Evolutionary conservation across 2,113 vertebrate genomes (phyloP).

Genomic region (Phasianus colchicus): DNA sequence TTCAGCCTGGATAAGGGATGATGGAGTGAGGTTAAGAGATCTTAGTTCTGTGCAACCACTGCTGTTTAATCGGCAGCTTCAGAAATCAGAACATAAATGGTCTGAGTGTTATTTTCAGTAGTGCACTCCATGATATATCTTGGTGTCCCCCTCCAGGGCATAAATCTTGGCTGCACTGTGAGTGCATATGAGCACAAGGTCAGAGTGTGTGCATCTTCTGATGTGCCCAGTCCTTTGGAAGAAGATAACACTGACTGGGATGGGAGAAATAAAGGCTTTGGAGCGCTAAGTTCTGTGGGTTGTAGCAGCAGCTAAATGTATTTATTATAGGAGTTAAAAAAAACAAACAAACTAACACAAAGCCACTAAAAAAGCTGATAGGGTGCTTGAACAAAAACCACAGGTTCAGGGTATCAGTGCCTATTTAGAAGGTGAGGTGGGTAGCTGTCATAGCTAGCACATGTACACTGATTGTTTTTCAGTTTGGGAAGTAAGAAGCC

Average conservation of each 20-base stretch:
- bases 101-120: not conserved
- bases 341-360: not conserved
- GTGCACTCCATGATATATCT: not conserved
- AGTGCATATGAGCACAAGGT: not conserved
- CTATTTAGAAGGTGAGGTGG: not conserved
- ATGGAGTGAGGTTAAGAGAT: not conserved
- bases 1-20: not conserved
- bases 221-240: not conserved
- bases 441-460: too few species aligned
- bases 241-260: not conserved
- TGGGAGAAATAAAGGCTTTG: not conserved
- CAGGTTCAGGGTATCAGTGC: not conserved
- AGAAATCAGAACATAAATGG: not conserved
- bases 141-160: not conserved
- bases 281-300: not conserved
- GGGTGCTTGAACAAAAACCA: not conserved
- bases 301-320: not conserved
- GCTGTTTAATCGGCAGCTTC: not conserved
- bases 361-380: not conserved
- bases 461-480: too few species aligned
- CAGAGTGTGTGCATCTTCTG: not conserved
- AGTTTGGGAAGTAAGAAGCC: too few species aligned
- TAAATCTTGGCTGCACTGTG: not conserved
- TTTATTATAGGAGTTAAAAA: too few species aligned
- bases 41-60: not conserved